Evolutionary conservation across 2,888 invertebrate species (phyloP).

Genomic region (Parascotia fuliginaria): DNA sequence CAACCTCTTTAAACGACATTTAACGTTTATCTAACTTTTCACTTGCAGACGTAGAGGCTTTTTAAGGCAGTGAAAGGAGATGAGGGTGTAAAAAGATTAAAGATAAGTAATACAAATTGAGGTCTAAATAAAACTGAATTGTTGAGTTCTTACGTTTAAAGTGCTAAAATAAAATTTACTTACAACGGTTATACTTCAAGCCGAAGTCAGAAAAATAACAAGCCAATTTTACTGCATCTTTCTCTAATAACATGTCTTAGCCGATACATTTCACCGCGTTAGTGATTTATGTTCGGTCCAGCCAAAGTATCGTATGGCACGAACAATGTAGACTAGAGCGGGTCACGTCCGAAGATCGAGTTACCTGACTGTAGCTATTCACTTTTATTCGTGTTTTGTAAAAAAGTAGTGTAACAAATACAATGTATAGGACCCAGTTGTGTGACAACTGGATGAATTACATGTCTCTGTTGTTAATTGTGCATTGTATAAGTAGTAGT

Average conservation of each 20-base stretch:
- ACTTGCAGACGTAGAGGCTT: constrained; percentile 25
- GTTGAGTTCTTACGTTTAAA: background rate
- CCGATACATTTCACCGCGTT: constrained; percentile 33
- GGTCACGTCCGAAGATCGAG: constrained; percentile 64
- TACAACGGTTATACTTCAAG: background rate
- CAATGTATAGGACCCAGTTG: constrained; percentile 29
- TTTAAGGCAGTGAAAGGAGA: constrained; percentile 14
- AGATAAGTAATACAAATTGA: background rate
- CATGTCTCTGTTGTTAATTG: background rate
- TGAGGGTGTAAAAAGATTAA: background rate
- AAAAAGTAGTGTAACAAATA: constrained; percentile 60
- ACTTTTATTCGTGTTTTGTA: constrained; percentile 61
- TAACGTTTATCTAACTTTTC: constrained; percentile 37
- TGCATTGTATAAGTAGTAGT: background rate
- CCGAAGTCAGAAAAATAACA: background rate
- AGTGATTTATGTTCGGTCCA: constrained; percentile 42
- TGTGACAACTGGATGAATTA: constrained; percentile 10
- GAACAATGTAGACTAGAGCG: constrained; percentile 57
- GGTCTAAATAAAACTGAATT: background rate
- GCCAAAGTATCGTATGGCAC: constrained; percentile 60
- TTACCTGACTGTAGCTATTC: constrained; percentile 66
- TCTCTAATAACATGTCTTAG: constrained; percentile 1
- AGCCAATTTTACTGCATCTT: constrained; percentile 3
- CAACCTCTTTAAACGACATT: constrained; percentile 45
- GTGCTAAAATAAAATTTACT: background rate